A percentile compares a stretch with the other conserved stretches of the same genome.
These are phyloP conservation scores for Smutsia temminckii DNA, from an alignment of 2,797 vertebrate species.

Conservation along the genomic window DNA sequence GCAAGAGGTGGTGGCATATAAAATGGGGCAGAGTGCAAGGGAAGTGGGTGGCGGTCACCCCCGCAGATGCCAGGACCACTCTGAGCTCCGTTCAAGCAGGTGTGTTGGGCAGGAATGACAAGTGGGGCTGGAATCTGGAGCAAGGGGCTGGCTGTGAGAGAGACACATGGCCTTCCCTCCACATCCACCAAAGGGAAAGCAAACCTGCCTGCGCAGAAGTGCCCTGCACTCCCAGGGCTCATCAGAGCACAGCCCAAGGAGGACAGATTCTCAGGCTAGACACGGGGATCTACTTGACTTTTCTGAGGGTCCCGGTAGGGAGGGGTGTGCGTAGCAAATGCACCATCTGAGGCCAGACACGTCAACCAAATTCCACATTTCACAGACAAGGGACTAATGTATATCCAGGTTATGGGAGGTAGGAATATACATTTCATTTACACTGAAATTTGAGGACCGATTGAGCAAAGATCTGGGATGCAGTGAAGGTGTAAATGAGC, in stretches of 20 bases:
- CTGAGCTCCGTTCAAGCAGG: not conserved
- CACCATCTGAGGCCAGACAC: not conserved
- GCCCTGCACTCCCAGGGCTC: not conserved
- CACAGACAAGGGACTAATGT: not conserved
- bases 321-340: too few relatives aligned
- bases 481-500: not conserved
- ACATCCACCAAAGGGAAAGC: not conserved
- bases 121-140: not conserved
- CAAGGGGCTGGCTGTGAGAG: too few relatives aligned
- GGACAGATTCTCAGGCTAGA: too few relatives aligned
- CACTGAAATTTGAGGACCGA: not conserved
- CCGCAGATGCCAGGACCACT: not conserved
- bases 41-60: not conserved
- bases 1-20: not conserved
- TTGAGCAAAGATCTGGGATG: not conserved
- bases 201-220: fast-evolving
- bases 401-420: not conserved
- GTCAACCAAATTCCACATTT: not conserved
- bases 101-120: not conserved
- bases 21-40: not conserved
- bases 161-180: not conserved
- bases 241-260: fast-evolving
- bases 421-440: not conserved
- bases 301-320: not conserved
- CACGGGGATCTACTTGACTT: not conserved